Conservation (phyloP, 2,797 vertebrate genomes). For the Etheostoma perlongum region DNA sequence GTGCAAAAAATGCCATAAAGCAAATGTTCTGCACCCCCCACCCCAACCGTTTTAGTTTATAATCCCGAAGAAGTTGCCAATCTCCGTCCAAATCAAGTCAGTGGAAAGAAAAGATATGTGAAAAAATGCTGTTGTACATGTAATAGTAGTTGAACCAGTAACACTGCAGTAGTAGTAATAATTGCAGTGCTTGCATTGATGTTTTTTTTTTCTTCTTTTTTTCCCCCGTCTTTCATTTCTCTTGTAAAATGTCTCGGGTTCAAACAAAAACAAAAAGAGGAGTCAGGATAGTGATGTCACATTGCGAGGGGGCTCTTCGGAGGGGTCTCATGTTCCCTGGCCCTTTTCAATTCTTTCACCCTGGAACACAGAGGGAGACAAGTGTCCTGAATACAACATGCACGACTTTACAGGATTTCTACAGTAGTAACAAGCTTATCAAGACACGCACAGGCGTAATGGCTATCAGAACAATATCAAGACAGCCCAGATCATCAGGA, state of each 20-base stretch:
- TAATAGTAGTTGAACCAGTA: conserved; percentile 79
- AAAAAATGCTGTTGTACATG: conserved; percentile 81
- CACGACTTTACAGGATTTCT: not conserved
- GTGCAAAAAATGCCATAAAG: conserved; percentile 89
- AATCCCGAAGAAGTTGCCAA: conserved; percentile 88
- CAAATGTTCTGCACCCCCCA: conserved; percentile 80
- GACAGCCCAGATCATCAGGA: conserved; percentile 52
- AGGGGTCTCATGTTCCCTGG: conserved; percentile 98
- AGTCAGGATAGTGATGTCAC: conserved; percentile 98
- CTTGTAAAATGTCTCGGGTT: conserved; percentile 97
- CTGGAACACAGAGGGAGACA: conserved; percentile 89
- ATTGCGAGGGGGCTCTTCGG: conserved; percentile 96
- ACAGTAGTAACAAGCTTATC: not conserved
- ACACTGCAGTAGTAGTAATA: conserved; percentile 79
- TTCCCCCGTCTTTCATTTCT: conserved; percentile 76
- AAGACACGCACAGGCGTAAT: conserved; percentile 24
- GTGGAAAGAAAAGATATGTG: conserved; percentile 83
- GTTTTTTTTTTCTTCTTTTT: conserved; percentile 75
- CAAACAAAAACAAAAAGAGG: conserved; percentile 93
- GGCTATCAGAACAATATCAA: conserved; percentile 35
- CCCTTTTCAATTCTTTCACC: conserved; percentile 99
- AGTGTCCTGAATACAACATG: conserved; percentile 20
- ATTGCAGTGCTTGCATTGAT: conserved; percentile 81
- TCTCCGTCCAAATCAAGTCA: conserved; percentile 78
- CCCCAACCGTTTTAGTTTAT: conserved; percentile 81